Percentiles rank a stretch among this genome's conserved stretches.
Evolutionary conservation across 2,797 vertebrate species (phyloP).

Genomic region (Gallinago stenura): DNA sequence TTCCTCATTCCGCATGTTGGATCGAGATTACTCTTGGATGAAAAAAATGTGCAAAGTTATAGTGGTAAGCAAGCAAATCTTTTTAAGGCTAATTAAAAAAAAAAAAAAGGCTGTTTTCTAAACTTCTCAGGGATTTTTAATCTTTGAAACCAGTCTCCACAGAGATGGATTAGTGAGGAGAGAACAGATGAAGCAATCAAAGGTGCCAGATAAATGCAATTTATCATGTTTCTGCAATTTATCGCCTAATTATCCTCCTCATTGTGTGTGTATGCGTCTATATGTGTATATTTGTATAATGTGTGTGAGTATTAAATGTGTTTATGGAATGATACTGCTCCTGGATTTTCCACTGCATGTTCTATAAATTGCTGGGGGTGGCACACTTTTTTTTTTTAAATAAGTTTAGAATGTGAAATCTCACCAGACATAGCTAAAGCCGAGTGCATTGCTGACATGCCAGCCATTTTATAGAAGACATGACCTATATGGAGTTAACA

Average conservation of each 20-base stretch:
- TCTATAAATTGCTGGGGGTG: conserved; percentile 44
- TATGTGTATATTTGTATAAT: conserved; percentile 39
- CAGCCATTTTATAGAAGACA: neutral
- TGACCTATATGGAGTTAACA: neutral
- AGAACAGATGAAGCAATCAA: conserved; percentile 67
- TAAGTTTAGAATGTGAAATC: conserved; percentile 16
- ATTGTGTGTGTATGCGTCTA: conserved; percentile 13
- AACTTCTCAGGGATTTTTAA: conserved; percentile 64
- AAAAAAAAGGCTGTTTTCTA: neutral
- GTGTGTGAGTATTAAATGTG: conserved; percentile 36
- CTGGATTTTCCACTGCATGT: conserved; percentile 17
- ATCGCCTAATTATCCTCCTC: conserved; percentile 60
- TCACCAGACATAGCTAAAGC: neutral
- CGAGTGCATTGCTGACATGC: conserved; percentile 15
- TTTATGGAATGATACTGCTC: conserved; percentile 39
- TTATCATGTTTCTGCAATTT: conserved; percentile 67
- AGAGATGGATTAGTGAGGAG: conserved; percentile 61
- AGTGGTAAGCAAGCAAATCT: neutral
- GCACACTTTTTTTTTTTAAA: neutral
- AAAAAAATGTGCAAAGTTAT: conserved; percentile 2
- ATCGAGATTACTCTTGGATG: conserved; percentile 16
- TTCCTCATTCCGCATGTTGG: conserved; percentile 5
- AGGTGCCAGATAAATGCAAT: conserved; percentile 65
- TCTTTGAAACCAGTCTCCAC: conserved; percentile 54
- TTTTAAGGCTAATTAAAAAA: conserved; percentile 55